Percentiles rank a stretch among this genome's conserved stretches.
Conservation (phyloP, 2,888 invertebrate species). For the Acanthosepion esculentum region DNA sequence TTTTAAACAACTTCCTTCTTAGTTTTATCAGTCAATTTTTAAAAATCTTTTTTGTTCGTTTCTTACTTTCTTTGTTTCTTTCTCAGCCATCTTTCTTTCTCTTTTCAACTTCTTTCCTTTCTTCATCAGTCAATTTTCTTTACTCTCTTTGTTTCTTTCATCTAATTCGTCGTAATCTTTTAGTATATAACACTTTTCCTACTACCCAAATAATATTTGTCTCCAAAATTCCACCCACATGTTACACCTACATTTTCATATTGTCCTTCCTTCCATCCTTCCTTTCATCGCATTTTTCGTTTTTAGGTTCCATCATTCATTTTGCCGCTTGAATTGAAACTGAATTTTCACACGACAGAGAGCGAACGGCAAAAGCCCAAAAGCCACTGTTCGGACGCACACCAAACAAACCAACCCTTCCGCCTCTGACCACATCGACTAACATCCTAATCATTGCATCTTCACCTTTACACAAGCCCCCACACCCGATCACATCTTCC, state of each 20-base stretch:
- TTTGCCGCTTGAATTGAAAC: background rate
- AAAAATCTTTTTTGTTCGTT: background rate
- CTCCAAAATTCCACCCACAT: background rate
- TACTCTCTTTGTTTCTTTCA: background rate
- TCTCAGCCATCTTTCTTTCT: background rate
- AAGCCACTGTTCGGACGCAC: background rate
- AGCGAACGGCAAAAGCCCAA: background rate
- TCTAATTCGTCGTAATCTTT: background rate
- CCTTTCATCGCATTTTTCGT: background rate
- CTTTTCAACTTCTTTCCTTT: background rate
- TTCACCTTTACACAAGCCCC: background rate
- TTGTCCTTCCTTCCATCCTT: background rate
- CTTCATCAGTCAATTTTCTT: background rate
- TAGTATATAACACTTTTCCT: background rate
- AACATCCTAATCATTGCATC: background rate
- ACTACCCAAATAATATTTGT: background rate
- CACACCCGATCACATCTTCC: background rate
- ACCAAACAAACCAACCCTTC: constrained; percentile 10
- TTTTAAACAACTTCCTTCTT: too few relatives aligned
- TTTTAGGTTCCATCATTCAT: background rate
- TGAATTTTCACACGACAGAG: constrained; percentile 4
- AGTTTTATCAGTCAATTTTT: too few relatives aligned
- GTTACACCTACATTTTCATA: background rate
- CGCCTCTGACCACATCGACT: background rate
- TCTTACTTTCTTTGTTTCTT: background rate